Evolutionary conservation across 2,888 invertebrate species (phyloP), one percentile per base, ranked within the genome.

Genomic region (Spilarctia lutea): DNA sequence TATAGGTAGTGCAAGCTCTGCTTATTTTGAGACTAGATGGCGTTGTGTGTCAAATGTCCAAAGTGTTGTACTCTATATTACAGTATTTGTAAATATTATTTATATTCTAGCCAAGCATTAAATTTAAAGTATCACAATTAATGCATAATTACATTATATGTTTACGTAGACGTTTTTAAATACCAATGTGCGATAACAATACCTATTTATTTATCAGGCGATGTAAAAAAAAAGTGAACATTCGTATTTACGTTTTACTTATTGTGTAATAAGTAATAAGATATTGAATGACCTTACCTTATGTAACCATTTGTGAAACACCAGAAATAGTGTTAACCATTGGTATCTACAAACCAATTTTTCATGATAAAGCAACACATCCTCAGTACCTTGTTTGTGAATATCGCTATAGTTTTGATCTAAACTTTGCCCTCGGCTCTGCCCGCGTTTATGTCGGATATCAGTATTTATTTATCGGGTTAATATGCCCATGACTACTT

Each of bases 111-210:
- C 13, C 27, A 60, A 3, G 2, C 27, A 60, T 60, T 27, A 56
- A 56, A 56, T 60, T 60, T 27, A 60, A 60, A 60, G 13, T 60
- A 60, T 60, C 27, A 60, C 13, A 60, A 27, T 60, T 13, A 60
- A 27, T 60, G 13, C 60, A 56, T 56, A 35, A 67, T 45, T 27
- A 67, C n/a, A 18, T 45, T 27, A 2, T 67, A 20, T 67, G 42
- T 27, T 18, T 68, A 68, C 45, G 45, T 30, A 68, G 27, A 45
- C 27, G 67, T 68, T 68, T 66, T 68, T 20, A 45, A 45, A 45
- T 75, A 48, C 60, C 52, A 65, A 70, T 63, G 39, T 71, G 42
- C 39, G 70, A 71, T 71, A 71, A 71, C 67, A 45, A 60, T 60
- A 56, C 42, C 27, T 67, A 68, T 68, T 68, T 68, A 27, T 60